phyloP scores from a whole-genome alignment of 1,140 invertebrate genomes.

The Trissolcus basalis region DNA sequence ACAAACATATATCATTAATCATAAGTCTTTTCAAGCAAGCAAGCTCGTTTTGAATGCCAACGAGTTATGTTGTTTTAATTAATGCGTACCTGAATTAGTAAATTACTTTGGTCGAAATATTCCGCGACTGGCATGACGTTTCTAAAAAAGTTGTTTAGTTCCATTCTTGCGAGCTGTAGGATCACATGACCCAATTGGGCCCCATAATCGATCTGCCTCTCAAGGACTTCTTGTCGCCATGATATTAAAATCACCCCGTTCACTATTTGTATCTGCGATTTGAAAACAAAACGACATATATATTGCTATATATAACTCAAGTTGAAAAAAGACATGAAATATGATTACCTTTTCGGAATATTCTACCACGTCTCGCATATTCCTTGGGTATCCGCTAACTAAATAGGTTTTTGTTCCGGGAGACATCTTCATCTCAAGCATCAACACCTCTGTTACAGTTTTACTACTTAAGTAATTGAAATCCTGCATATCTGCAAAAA shows the following conservation, averaged over 20 bases:
- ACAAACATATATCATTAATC: no score
- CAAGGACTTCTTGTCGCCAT: slow-evolving; percentile 88
- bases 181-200: slow-evolving; percentile 91
- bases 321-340: no score
- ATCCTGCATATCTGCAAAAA: slow-evolving; percentile 85
- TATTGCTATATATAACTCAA: no score
- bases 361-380: slow-evolving; percentile 92
- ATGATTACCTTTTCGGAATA: slow-evolving; percentile 89
- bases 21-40: no score
- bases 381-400: slow-evolving; percentile 96
- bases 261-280: slow-evolving; percentile 89
- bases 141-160: slow-evolving; percentile 91
- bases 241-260: slow-evolving; percentile 90
- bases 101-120: slow-evolving; percentile 90
- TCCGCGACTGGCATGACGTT: slow-evolving; percentile 92
- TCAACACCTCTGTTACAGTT: slow-evolving; percentile 90
- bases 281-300: no score
- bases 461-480: slow-evolving; percentile 88
- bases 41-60: no score
- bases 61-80: background rate
- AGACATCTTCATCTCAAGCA: slow-evolving; percentile 95
- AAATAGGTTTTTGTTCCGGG: slow-evolving; percentile 93
- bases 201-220: slow-evolving; percentile 92
- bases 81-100: slow-evolving; percentile 85
- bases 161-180: slow-evolving; percentile 88